A percentile compares a stretch with the other conserved stretches of the same genome.
These are phyloP conservation scores for Cynocephalus volans DNA, from an alignment of 2,113 vertebrate species.

Conservation along the genomic window DNA sequence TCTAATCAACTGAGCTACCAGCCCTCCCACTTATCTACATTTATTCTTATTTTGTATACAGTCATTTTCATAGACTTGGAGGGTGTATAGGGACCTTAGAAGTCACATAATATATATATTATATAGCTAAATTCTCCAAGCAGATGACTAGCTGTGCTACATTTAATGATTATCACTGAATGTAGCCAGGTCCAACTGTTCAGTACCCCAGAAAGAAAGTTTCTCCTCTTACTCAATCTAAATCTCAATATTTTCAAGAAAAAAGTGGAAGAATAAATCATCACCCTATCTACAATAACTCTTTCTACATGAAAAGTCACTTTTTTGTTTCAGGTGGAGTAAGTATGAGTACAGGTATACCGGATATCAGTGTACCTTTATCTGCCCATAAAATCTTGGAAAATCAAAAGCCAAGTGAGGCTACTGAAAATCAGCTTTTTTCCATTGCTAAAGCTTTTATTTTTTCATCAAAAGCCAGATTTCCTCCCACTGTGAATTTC, in stretches of 20 bases:
- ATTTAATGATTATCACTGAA: neutral
- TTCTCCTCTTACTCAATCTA: neutral
- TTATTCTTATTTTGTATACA: neutral
- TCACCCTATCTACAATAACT: neutral
- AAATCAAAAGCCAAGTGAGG: neutral
- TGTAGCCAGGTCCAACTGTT: neutral
- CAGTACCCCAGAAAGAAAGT: neutral
- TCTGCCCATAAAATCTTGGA: neutral
- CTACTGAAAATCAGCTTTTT: neutral
- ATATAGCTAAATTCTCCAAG: neutral
- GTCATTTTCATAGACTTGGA: neutral
- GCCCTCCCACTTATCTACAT: neutral
- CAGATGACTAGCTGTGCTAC: neutral
- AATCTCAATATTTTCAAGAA: neutral
- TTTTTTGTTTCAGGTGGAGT: neutral
- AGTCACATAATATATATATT: neutral
- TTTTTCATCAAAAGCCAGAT: constrained; percentile 15
- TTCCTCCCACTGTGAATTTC: constrained; percentile 32
- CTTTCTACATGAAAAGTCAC: neutral
- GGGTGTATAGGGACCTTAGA: neutral
- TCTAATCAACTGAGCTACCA: too few relatives aligned
- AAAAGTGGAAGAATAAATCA: neutral
- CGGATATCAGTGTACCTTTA: neutral
- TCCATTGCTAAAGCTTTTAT: neutral
- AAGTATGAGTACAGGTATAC: neutral